Base-by-base conservation (phyloP, 2,113 vertebrate species). In the human region DNA sequence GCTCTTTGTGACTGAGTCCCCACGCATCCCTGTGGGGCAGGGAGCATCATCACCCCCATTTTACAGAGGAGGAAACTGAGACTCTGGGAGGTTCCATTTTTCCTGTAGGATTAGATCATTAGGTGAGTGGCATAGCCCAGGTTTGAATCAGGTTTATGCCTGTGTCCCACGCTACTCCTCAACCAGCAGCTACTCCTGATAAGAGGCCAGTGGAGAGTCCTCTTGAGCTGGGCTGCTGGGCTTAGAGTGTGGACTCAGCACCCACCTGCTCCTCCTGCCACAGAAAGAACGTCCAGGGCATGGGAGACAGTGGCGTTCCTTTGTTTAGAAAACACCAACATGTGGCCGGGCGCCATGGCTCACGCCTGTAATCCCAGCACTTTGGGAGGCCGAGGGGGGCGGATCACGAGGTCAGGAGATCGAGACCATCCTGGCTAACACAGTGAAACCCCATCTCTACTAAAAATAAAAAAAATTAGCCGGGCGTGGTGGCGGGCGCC, bases 81-180 rank as follows among this genome's bases (percentile, higher is more conserved):
- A 17, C 20, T n/a, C n/a, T 1, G 22, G 40, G 35, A 59, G 52
- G 18, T 55, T 23, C 30, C 1, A n/a, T 1, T 40, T 11, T 61
- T 68, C 0, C 0, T 12, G 2, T n/a, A 11, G 89, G n/a, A 13
- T 50, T 30, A 91, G 66, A 59, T 16, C 2, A 4, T 27, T 38
- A 2, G 40, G n/a, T 0, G 35, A 52, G 40, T 38, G 80, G 52
- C 48, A 0, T 14, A 52, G 52, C 16, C 68, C 9, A 30, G 40
- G 40, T 59, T 32, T 2, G 25, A 75, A 59, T 64, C 61, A 32
- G 27, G 61, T 64, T 30, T 64, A 32, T 32, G 66, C 76, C 76
- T 5, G 23, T 5, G n/a, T 23, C 48, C 57, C 8, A 9, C 8
- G 1, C 80, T 35, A 8, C 10, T 17, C 32, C 70, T 61, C 48